Base-by-base conservation (phyloP, 1,140 invertebrate species). In the Zaprionus camerounensis region DNA sequence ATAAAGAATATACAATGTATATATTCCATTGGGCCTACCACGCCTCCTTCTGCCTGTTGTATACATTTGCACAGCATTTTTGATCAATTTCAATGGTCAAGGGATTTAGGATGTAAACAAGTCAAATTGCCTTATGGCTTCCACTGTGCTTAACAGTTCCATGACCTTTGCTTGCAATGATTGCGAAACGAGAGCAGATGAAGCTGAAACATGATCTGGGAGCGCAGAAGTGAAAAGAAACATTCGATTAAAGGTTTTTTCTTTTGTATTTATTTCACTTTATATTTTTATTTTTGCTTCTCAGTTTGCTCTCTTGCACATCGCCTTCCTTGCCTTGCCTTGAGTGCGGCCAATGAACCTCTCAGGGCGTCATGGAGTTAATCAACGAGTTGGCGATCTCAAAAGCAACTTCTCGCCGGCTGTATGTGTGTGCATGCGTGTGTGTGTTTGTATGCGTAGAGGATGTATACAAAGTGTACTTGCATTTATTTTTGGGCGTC, bases 401-500 rank as follows among this genome's bases (percentile, higher is more conserved):
- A 49, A 51, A 76, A 55, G 59, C 71, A 69, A 69, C 71, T 66
- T 56, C 61, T 31, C 17, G 44, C 53, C 34, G 9, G 2, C 13
- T 20, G n/a, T 31, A 15, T 44, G 63, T 59, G 28, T 46, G 38
- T 31, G 9, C 9, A 44, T 34, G 57, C 34, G 46, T 28, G 17
- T 51, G 56, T 36, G 28, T 53, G 57, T n/a, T n/a, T 44, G 55
- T 62, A n/a, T 73, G 64, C 44, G 56, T 67, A 66, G 72, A 81
- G 79, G 76, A 78, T 66, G 76, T 70, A 80, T 80, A 78, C 80
- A 78, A 36, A 59, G 46, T 65, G 71, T 75, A 77, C 13, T 71
- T 88, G 85, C 85, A 88, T 88, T 88, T 88, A 88, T 88, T 88
- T 86, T 88, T 88, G 84, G 85, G 84, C 84, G 80, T 82, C 81